A percentile compares a stretch with the other conserved stretches of the same genome.
Conservation (phyloP, 2,113 vertebrate genomes). For the Zosterops japonicus region DNA sequence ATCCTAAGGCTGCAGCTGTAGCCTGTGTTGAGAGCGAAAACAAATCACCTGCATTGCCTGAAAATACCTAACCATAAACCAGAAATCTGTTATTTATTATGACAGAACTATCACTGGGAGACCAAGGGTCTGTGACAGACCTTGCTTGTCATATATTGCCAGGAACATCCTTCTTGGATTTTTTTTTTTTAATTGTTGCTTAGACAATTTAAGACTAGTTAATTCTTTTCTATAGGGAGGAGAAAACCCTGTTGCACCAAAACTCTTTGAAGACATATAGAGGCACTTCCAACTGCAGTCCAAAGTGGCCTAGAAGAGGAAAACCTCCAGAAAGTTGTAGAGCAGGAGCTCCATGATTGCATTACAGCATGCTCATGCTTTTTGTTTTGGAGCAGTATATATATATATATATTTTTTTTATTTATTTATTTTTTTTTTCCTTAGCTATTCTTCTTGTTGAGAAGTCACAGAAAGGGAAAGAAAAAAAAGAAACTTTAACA, state of each 20-base stretch:
- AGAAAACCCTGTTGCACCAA: background rate
- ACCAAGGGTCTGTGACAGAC: background rate
- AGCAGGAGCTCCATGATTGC: background rate
- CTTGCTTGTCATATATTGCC: background rate
- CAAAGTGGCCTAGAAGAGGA: background rate
- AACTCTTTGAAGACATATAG: background rate
- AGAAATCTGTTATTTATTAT: background rate
- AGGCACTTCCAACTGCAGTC: background rate
- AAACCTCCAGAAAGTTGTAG: slow-evolving; percentile 12
- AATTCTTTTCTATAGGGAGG: background rate
- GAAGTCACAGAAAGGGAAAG: background rate
- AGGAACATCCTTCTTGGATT: background rate
- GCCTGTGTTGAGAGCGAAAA: background rate
- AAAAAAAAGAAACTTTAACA: background rate
- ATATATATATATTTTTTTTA: no score
- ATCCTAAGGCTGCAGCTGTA: background rate
- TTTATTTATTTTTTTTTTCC: no score
- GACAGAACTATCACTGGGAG: background rate
- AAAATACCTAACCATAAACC: background rate
- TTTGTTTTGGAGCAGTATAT: background rate
- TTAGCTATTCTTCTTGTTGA: background rate
- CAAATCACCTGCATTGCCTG: background rate
- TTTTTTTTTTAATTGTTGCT: background rate
- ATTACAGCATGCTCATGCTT: background rate
- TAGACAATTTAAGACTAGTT: background rate